A percentile compares a stretch with the other conserved stretches of the same genome.
phyloP scores from a whole-genome alignment of 2,888 invertebrate genomes.

The Griposia aprilina region DNA sequence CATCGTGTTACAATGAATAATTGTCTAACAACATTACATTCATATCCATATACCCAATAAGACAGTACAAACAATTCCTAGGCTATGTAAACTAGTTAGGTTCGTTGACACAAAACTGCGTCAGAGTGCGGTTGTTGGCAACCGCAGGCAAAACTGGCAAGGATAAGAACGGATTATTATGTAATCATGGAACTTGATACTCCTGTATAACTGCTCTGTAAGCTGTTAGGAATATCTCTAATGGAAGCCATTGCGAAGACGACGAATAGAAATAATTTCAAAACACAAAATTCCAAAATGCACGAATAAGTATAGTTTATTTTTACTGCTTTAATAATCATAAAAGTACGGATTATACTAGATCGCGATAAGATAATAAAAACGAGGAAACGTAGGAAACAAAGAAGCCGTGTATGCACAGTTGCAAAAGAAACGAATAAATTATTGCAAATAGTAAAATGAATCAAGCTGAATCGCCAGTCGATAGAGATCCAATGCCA shows the following conservation, averaged over 20 bases:
- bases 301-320: no score
- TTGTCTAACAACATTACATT: slow-evolving; percentile 22
- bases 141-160: slow-evolving; percentile 64
- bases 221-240: slow-evolving; percentile 51
- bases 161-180: slow-evolving; percentile 62
- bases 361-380: slow-evolving; percentile 24
- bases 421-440: slow-evolving; percentile 38
- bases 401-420: slow-evolving; percentile 30
- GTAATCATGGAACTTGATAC: slow-evolving; percentile 61
- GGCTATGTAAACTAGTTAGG: slow-evolving; percentile 77
- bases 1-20: not conserved
- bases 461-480: slow-evolving; percentile 25
- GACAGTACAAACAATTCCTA: slow-evolving; percentile 52
- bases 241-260: slow-evolving; percentile 26
- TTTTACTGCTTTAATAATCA: not conserved
- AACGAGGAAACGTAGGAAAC: slow-evolving; percentile 31
- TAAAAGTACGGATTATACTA: slow-evolving; percentile 10
- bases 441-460: slow-evolving; percentile 35
- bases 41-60: slow-evolving; percentile 25
- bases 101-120: slow-evolving; percentile 77
- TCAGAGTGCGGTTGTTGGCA: slow-evolving; percentile 64
- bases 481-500: slow-evolving; percentile 48
- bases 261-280: slow-evolving; percentile 17
- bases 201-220: slow-evolving; percentile 54
- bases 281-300: slow-evolving; percentile 9